Conservation (phyloP, 2,113 vertebrate genomes). For the Burhinus oedicnemus region DNA sequence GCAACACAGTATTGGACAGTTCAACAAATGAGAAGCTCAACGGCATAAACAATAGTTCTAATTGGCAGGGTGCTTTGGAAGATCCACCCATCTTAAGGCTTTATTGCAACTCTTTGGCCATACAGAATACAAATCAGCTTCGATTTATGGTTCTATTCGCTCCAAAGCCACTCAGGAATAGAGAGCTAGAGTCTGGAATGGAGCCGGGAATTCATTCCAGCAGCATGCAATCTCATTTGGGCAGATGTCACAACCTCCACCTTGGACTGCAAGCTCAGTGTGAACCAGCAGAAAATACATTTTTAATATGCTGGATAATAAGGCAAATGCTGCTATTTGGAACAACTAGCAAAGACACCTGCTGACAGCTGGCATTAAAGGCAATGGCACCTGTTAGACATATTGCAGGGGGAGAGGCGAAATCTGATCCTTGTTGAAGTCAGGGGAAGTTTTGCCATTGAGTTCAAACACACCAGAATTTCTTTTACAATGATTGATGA, state of each 20-base stretch:
- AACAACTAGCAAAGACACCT: background rate
- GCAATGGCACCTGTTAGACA: background rate
- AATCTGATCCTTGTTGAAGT: constrained; percentile 9
- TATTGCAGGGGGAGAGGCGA: background rate
- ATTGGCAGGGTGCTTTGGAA: constrained; percentile 5
- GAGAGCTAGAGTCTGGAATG: background rate
- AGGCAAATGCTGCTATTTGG: background rate
- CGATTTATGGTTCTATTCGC: background rate
- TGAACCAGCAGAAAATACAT: constrained; percentile 10
- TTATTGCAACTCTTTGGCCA: background rate
- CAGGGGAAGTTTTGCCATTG: background rate
- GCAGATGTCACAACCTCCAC: constrained; percentile 9
- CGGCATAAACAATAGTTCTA: background rate
- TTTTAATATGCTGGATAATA: constrained; percentile 2
- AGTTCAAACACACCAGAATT: background rate
- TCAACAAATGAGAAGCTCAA: background rate
- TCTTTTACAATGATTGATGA: background rate
- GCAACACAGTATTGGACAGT: background rate
- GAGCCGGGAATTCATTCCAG: background rate
- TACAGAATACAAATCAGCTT: background rate
- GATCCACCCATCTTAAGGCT: background rate
- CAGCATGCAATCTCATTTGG: background rate
- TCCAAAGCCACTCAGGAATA: background rate
- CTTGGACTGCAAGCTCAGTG: background rate
- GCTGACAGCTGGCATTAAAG: constrained; percentile 27